phyloP scores from a whole-genome alignment of 2,113 vertebrate genomes.

The Rhegmatorhina hoffmannsi region DNA sequence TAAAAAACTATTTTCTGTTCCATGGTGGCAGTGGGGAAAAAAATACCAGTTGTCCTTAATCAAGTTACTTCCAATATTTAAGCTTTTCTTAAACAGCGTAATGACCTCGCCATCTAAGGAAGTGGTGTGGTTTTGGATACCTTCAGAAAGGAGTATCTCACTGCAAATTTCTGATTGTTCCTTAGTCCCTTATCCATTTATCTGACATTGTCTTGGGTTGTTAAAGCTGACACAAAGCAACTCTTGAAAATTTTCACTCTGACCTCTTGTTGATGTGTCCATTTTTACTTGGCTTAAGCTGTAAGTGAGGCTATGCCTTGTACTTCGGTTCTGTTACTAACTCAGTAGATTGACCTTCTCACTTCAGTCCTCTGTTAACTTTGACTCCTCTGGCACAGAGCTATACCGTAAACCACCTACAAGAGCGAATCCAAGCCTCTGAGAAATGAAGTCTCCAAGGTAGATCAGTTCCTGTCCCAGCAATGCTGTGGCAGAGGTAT shows the following conservation, averaged over 20 bases:
- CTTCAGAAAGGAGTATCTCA: background rate
- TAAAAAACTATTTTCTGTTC: constrained; percentile 11
- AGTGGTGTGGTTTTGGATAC: background rate
- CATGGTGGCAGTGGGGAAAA: background rate
- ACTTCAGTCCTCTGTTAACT: background rate
- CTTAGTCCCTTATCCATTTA: background rate
- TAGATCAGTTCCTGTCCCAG: background rate
- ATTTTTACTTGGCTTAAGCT: background rate
- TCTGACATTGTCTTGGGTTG: background rate
- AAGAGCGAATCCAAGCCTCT: background rate
- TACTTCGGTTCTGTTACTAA: background rate
- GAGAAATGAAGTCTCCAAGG: background rate
- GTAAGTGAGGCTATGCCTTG: background rate
- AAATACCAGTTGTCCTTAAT: constrained; percentile 37
- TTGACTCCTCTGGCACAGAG: background rate
- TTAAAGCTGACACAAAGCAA: background rate
- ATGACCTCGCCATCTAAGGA: background rate
- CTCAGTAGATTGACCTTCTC: background rate
- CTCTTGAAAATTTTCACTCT: background rate
- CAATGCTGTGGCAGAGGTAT: background rate
- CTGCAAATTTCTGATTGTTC: background rate
- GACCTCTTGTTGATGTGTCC: background rate
- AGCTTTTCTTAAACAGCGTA: background rate
- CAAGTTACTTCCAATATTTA: background rate
- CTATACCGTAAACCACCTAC: background rate